Conservation (phyloP, 2,797 vertebrate genomes). For the Salmo trutta region DNA sequence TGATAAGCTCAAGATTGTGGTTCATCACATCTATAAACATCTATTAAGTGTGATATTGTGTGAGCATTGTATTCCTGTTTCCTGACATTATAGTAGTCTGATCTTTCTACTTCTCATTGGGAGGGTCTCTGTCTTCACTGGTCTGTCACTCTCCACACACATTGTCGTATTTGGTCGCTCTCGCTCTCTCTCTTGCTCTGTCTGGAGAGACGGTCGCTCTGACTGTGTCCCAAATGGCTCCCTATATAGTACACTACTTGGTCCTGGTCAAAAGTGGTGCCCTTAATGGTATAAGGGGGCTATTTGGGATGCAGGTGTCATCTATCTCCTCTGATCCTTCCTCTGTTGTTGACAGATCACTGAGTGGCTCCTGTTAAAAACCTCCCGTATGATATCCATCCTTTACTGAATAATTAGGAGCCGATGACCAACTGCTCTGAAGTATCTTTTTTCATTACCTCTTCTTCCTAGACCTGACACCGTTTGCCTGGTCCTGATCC, state of each 20-base stretch:
- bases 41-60: no score
- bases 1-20: neutral
- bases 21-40: neutral
- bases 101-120: conserved; percentile 43
- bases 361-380: neutral
- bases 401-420: conserved; percentile 40
- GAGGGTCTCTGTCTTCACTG: conserved; percentile 23
- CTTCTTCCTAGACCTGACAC: neutral
- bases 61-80: neutral
- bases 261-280: no score
- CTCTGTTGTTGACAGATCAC: neutral
- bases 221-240: no score
- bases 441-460: conserved; percentile 11
- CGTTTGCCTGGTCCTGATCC: neutral
- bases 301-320: no score
- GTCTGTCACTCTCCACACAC: conserved; percentile 12
- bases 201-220: neutral
- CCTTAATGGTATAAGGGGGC: no score
- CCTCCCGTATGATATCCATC: conserved; percentile 9
- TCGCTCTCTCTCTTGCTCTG: neutral
- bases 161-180: neutral
- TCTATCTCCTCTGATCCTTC: neutral
- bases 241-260: no score
- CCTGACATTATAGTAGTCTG: conserved; percentile 33
- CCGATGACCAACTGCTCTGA: conserved; percentile 35